These are phyloP conservation scores for Vombatus ursinus DNA, from an alignment of 2,113 vertebrate species.

Conservation along the genomic window DNA sequence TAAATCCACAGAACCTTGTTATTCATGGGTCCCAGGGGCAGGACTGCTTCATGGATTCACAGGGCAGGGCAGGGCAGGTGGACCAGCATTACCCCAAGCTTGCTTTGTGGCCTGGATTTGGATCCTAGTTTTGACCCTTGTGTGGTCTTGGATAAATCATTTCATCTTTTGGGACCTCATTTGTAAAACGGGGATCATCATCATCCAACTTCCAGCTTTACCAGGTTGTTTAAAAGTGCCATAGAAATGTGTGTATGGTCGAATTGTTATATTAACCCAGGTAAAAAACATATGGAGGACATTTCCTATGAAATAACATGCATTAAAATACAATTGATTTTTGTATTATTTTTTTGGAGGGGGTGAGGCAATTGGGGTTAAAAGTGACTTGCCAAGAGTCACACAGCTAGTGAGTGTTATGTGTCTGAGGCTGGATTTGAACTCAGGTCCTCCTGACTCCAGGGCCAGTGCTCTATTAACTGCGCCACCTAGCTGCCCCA, in stretches of 20 bases:
- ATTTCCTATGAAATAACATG: neutral
- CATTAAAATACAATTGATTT: neutral
- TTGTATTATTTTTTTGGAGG: neutral
- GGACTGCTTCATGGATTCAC: neutral
- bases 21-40: neutral
- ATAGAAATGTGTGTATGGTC: neutral
- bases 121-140: neutral
- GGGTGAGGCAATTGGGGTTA: too few relatives aligned
- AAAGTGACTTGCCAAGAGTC: too few relatives aligned
- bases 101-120: neutral
- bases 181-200: neutral
- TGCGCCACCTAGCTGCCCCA: too few relatives aligned
- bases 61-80: neutral
- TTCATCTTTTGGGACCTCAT: neutral
- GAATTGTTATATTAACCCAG: neutral
- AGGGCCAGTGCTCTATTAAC: too few relatives aligned
- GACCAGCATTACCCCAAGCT: neutral
- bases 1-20: neutral
- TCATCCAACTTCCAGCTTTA: neutral
- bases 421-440: too few relatives aligned
- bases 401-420: too few relatives aligned
- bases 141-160: neutral
- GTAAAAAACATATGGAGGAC: neutral
- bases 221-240: neutral
- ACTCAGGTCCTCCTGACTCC: too few relatives aligned